Evolutionary conservation across 2,113 vertebrate species (phyloP).

Genomic region (Capreolus pygargus): DNA sequence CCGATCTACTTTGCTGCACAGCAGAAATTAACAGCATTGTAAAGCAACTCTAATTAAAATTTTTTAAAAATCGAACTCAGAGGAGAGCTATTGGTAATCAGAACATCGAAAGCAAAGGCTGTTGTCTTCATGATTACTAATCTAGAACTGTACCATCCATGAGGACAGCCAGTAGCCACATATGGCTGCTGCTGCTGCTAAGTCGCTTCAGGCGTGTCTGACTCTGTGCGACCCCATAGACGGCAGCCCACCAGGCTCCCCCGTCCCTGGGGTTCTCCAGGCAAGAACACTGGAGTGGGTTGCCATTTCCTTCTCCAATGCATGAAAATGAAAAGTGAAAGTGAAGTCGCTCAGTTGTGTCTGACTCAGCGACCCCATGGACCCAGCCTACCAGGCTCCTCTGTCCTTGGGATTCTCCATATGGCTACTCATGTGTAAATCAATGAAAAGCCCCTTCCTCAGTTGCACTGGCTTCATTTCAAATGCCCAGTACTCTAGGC

Average conservation of each 20-base stretch:
- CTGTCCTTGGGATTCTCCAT: background rate
- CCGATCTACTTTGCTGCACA: background rate
- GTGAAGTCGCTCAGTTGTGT: no score
- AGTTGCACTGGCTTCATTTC: background rate
- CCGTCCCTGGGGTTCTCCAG: no score
- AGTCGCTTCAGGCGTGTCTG: no score
- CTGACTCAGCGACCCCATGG: no score
- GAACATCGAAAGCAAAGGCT: background rate
- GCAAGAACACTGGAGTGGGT: no score
- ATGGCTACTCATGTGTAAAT: background rate
- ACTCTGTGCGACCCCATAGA: no score
- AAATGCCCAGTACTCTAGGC: background rate
- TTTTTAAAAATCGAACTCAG: accelerated
- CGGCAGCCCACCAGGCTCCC: no score
- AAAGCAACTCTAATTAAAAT: background rate
- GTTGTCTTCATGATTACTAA: background rate
- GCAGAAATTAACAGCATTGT: background rate
- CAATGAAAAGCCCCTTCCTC: background rate
- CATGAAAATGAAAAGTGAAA: no score
- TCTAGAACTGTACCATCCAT: background rate
- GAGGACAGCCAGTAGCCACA: background rate
- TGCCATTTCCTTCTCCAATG: no score
- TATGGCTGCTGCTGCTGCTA: no score
- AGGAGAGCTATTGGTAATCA: background rate
- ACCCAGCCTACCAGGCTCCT: no score